Percentiles rank a stretch among this genome's conserved stretches.
These are phyloP conservation scores for Lumbricus terrestris DNA, from an alignment of 2,888 invertebrate species.

Conservation along the genomic window DNA sequence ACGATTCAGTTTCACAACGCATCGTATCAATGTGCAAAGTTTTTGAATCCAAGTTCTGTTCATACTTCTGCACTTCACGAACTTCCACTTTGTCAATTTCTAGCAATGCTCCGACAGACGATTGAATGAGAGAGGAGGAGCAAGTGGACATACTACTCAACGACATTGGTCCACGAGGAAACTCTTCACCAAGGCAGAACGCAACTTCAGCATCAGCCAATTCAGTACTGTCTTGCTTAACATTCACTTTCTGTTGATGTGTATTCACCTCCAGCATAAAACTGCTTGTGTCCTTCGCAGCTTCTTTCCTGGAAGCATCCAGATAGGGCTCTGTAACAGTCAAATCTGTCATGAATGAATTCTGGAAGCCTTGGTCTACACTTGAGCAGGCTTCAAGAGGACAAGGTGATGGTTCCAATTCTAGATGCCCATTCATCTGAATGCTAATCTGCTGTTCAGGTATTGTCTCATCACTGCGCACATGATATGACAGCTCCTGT, in stretches of 20 bases:
- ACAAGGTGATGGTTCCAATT: neutral
- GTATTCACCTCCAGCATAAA: neutral
- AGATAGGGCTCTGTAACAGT: neutral
- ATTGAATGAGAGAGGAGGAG: neutral
- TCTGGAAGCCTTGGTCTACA: neutral
- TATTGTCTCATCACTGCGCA: neutral
- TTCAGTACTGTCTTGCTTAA: slow-evolving; percentile 11
- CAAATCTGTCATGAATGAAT: neutral
- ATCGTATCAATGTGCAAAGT: neutral
- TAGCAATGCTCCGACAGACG: neutral
- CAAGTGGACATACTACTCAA: neutral
- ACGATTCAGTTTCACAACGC: neutral
- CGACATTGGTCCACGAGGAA: neutral
- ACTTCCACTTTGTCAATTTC: no score
- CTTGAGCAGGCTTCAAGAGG: neutral
- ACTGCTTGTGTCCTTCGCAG: neutral
- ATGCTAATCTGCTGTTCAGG: neutral
- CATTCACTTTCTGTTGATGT: neutral
- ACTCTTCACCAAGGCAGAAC: neutral
- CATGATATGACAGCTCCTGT: neutral
- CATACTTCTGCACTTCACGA: neutral
- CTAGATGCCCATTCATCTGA: neutral
- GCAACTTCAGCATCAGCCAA: slow-evolving; percentile 8
- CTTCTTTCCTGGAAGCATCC: neutral
- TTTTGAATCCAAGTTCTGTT: neutral